A percentile compares a stretch with the other conserved stretches of the same genome.
phyloP scores from a whole-genome alignment of 92 coral and sea anemone genomes.

The Siderastrea siderea region DNA sequence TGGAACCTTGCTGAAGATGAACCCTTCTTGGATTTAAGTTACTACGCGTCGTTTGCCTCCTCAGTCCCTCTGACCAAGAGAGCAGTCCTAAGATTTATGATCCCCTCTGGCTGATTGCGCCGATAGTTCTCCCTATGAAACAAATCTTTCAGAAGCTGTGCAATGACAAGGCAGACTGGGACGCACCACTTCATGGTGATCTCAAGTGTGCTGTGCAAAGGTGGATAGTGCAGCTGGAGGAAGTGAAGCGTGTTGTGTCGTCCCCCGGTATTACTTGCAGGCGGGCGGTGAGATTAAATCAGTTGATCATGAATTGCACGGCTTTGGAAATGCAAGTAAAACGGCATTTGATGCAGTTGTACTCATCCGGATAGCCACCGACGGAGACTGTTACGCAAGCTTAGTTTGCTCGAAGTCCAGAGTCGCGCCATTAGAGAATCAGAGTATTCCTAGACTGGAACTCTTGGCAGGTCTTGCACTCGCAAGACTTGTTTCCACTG shows the following conservation, averaged over 20 bases:
- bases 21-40: constrained; percentile 24
- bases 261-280: constrained; percentile 47
- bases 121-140: constrained; percentile 56
- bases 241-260: not conserved
- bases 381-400: not conserved
- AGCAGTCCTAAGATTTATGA: constrained; percentile 66
- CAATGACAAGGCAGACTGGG: constrained; percentile 41
- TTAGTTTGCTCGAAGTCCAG: constrained; percentile 30
- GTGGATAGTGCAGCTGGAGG: constrained; percentile 29
- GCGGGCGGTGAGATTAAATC: constrained; percentile 37
- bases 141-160: constrained; percentile 55
- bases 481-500: constrained; percentile 34
- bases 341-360: constrained; percentile 54
- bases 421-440: constrained; percentile 26
- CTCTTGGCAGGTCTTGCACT: constrained; percentile 42
- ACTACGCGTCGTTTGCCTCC: constrained; percentile 30
- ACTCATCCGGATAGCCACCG: constrained; percentile 14
- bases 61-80: constrained; percentile 43
- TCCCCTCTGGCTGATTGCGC: constrained; percentile 54
- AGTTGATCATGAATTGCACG: constrained; percentile 56
- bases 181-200: constrained; percentile 24
- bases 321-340: constrained; percentile 62
- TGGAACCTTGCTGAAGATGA: constrained; percentile 61
- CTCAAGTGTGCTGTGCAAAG: constrained; percentile 24
- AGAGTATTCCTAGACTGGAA: constrained; percentile 48